Base-by-base conservation (phyloP, 2,888 invertebrate genomes). In the Trisateles emortualis region DNA sequence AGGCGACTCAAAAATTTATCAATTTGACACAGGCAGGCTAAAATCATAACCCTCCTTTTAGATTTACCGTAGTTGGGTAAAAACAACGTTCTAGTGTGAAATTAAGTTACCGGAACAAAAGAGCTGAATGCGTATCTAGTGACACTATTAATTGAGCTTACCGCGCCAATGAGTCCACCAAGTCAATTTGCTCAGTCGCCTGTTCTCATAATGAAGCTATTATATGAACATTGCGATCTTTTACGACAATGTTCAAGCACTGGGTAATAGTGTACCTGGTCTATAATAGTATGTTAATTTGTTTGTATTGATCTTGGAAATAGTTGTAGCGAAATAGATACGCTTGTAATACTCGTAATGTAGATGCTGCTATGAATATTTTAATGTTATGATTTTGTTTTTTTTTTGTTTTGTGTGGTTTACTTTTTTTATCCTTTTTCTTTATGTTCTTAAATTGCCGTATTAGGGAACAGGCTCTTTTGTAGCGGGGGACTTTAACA, bases 151-250 rank as follows among this genome's bases (percentile, higher is more conserved):
- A 55, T 42, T 42, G 46, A 50, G 53, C 52, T 29, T 3, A 11
- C n/a, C 45, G 42, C 49, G 33, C 17, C 38, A 54, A 29, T 48
- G 22, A 51, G 32, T 44, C 6, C 41, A 64, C 47, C 59, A 26
- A 17, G 48, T 40, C 39, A 50, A 52, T 62, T 64, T 61, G 52
- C 54, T 52, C 56, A 39, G 41, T 56, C 26, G 43, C 8, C 26
- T 49, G 19, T n/a, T 43, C 38, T 43, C 17, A 39, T 60, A 59
- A 51, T 52, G 46, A 52, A 58, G 49, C 22, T 39, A 58, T 68
- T 58, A 50, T 54, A 52, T 13, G 26, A 52, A 45, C 48, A 43
- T 38, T 30, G 38, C 22, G 29, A 8, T 30, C 36, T 19, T 52
- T 33, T 24, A 10, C 19, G 40, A 40, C 11, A 30, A 24, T 48